These are phyloP conservation scores for Nymphalis io DNA, from an alignment of 1,140 invertebrate species.

Conservation along the genomic window DNA sequence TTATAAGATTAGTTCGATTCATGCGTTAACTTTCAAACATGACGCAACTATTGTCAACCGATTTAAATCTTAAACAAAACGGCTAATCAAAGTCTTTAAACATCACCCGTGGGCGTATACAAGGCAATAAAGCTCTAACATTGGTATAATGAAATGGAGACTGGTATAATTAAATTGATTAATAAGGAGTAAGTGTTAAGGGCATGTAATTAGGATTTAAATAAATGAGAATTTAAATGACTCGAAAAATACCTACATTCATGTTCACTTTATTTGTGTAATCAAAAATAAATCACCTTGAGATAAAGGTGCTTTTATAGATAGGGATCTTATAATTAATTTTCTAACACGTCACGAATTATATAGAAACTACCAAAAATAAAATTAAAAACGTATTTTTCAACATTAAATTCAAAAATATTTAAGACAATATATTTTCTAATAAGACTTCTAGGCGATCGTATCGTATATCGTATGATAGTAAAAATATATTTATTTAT, in stretches of 20 bases:
- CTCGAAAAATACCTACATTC: neutral
- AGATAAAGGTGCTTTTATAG: too few species aligned
- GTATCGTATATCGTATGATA: too few species aligned
- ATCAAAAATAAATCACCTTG: too few species aligned
- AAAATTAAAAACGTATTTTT: too few species aligned
- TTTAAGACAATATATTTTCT: too few species aligned
- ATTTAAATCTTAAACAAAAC: constrained; percentile 21
- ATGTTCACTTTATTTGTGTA: too few species aligned
- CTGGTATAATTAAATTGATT: constrained; percentile 29
- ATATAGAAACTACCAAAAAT: too few species aligned
- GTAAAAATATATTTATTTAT: too few species aligned
- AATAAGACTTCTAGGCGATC: too few species aligned
- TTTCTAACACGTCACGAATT: too few species aligned
- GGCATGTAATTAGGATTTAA: neutral
- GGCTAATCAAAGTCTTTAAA: constrained; percentile 27
- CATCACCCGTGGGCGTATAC: constrained; percentile 22
- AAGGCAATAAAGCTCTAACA: constrained; percentile 28
- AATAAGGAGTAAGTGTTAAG: constrained; percentile 28
- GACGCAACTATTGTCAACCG: constrained; percentile 19
- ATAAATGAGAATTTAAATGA: constrained; percentile 5
- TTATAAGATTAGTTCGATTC: constrained; percentile 1
- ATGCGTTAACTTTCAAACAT: constrained; percentile 16
- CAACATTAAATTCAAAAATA: too few species aligned
- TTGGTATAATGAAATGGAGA: constrained; percentile 24
- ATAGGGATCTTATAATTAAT: too few species aligned